Base-by-base conservation (phyloP, 2,888 invertebrate species). In the Acanthoscelides obtectus region DNA sequence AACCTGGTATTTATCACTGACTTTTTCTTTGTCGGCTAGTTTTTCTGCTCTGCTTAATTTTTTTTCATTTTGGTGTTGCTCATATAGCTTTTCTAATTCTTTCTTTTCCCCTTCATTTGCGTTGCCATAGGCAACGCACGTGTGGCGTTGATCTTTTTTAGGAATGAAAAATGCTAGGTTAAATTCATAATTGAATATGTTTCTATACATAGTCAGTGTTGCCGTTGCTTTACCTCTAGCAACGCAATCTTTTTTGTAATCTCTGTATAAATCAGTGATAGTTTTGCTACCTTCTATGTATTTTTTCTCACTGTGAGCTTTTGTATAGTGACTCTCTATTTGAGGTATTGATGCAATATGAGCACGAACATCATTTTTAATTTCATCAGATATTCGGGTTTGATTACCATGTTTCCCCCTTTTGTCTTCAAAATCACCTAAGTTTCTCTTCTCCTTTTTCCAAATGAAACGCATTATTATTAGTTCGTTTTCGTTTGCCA, bases 91-190 rank as follows among this genome's bases (percentile, higher is more conserved):
- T 69, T 68, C 19, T 8, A 69, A 17, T 21, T 69, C 63, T 20
- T 67, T 63, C 22, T 66, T 72, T 70, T 64, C 68, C 21, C 71
- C 22, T 65, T 69, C 27, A 66, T 69, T 67, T 25, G 73, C 65
- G 66, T 72, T 72, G 67, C 69, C 66, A 70, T 72, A 73, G 63
- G 64, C 66, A 20, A 69, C 67, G 65, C 73, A 74, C 19, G 66
- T 17, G 21, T 72, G 64, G 20, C 74, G 73, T 67, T 71, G 71
- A 66, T 74, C 71, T 67, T 74, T 74, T 27, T 74, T 74, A 21
- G 74, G 73, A 45, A 72, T 45, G 63, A 70, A 71, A 72, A 75
- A 73, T 19, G 71, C 70, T 70, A n/a, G n/a, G n/a, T n/a, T n/a
- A n/a, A n/a, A n/a, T n/a, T n/a, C n/a, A n/a, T n/a, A n/a, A n/a